Base-by-base conservation (phyloP, 2,113 vertebrate species). In the Meles meles region DNA sequence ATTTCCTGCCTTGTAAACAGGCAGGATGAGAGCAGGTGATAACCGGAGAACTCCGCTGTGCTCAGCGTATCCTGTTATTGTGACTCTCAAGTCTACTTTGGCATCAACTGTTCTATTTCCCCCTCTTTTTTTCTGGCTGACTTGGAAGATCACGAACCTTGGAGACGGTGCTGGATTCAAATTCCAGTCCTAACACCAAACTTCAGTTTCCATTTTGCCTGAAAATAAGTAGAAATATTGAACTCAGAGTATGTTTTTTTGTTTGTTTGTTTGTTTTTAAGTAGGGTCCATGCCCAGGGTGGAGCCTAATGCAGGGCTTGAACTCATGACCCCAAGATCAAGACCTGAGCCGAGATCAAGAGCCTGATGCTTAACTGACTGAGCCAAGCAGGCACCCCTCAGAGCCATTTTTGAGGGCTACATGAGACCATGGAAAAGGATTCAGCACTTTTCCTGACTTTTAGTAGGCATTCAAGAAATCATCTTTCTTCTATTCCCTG, bases 1-100 rank as follows among this genome's bases (percentile, higher is more conserved):
- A 0, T 89, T 98, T 98, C 97, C 96, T 96, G 94, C 96, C 76
- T 42, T 15, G 76, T 93, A 96, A 97, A 97, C 76, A 96, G 23
- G 55, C 92, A n/a, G 34, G 44, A 39, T 14, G 5, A 6, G 47
- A 39, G 25, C 65, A 52, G 90, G 39, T 88, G 74, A 87, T 91
- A 79, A 59, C 47, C 88, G 65, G 42, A 80, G 76, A 82, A 2
- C 52, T 74, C 87, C 47, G 44, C 80, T 42, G 39, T 18, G 42
- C 71, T 94, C 55, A 29, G 83, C 2, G 6, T 29, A 93, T 98
- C 97, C 98, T 98, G 98, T 98, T 98, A 93, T 86, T 96, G 52
- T 42, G 23, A 31, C 8, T n/a, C 59, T 74, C 6, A 39, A 76
- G 94, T 44, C 72, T 65, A 42, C 65, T 61, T 49, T 20, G 47